A percentile compares a stretch with the other conserved stretches of the same genome.
These are phyloP conservation scores for Himalopsyche kuldschensis DNA, from an alignment of 2,888 invertebrate species.

Conservation along the genomic window DNA sequence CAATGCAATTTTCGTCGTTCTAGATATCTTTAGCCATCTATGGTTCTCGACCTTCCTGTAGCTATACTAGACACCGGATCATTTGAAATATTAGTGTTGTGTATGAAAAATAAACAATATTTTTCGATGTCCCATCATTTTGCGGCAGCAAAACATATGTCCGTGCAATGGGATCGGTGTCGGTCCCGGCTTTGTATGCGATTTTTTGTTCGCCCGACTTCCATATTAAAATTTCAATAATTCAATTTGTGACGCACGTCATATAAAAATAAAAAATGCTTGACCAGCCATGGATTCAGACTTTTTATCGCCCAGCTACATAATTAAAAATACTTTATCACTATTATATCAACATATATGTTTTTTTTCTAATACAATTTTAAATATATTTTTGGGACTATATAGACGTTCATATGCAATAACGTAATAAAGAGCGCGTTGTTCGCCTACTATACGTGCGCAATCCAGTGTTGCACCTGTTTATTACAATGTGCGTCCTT, in stretches of 20 bases:
- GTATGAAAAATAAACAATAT: not conserved
- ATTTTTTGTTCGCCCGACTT: not conserved
- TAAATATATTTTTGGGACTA: too few species aligned
- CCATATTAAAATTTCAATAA: conserved; percentile 34
- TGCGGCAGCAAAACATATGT: conserved; percentile 32
- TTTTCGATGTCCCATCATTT: not conserved
- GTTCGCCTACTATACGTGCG: too few species aligned
- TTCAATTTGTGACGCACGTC: conserved; percentile 29
- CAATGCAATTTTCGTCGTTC: too few species aligned
- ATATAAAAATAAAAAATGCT: conserved; percentile 11
- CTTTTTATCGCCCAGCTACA: not conserved
- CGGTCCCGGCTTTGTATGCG: conserved; percentile 1
- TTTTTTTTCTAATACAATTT: too few species aligned
- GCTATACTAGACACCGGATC: not conserved
- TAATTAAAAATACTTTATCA: too few species aligned
- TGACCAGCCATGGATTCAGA: not conserved
- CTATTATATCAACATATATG: too few species aligned
- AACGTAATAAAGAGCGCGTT: too few species aligned
- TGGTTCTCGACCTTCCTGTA: not conserved
- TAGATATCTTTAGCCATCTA: too few species aligned
- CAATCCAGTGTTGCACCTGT: too few species aligned
- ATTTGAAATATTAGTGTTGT: not conserved
- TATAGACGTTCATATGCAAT: too few species aligned
- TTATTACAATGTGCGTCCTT: too few species aligned
- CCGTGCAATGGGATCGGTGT: conserved; percentile 8